Percentiles rank a stretch among this genome's conserved stretches.
These are phyloP conservation scores for Pseudomyrmex cubaensis DNA, from an alignment of 1,140 invertebrate genomes.

Conservation along the genomic window DNA sequence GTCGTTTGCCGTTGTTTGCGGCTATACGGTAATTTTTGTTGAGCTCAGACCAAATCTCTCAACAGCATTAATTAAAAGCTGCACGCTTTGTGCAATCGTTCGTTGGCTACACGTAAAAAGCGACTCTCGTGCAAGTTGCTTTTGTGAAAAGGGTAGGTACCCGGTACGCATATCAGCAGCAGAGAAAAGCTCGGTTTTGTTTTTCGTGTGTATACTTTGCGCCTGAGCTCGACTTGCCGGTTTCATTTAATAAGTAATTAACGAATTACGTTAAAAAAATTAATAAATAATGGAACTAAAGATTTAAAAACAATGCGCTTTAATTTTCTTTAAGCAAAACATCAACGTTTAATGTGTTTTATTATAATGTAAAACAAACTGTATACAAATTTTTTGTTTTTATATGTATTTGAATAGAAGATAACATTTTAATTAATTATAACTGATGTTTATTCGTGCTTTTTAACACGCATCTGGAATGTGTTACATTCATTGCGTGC, in stretches of 20 bases:
- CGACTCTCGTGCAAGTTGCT: not conserved
- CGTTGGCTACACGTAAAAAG: not conserved
- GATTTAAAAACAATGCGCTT: not conserved
- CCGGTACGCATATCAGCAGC: not conserved
- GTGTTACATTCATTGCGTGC: not conserved
- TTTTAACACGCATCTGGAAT: not conserved
- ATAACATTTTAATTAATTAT: too few relatives aligned
- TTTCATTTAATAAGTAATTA: conserved; percentile 13
- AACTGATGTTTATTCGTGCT: too few relatives aligned
- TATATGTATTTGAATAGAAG: too few relatives aligned
- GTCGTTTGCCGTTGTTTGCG: not conserved
- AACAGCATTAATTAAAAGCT: conserved; percentile 39
- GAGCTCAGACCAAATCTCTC: not conserved
- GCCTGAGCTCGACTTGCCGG: not conserved
- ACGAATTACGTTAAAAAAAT: not conserved
- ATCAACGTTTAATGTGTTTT: not conserved
- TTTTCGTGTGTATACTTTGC: not conserved
- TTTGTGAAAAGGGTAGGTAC: not conserved
- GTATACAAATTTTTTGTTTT: too few relatives aligned
- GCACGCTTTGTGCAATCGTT: conserved; percentile 14
- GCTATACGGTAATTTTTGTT: conserved; percentile 17
- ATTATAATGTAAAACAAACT: too few relatives aligned
- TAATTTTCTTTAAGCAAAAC: not conserved
- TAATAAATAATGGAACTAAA: not conserved
- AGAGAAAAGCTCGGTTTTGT: not conserved